Conservation (phyloP, 2,113 vertebrate genomes). For the Poicephalus meyeri region DNA sequence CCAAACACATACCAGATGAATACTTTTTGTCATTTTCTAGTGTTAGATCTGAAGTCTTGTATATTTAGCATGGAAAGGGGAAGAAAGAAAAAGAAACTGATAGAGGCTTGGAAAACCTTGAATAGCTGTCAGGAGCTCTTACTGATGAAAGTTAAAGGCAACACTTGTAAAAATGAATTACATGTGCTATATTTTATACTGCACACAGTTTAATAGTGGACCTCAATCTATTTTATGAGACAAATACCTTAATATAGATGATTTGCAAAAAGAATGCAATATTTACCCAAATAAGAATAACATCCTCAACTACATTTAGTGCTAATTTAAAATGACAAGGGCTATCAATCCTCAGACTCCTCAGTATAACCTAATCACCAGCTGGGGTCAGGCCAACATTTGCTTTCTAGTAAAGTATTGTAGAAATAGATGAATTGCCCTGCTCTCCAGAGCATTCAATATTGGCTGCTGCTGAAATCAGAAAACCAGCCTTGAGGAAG, state of each 20-base stretch:
- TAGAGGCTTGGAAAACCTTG: slow-evolving; percentile 38
- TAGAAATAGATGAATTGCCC: slow-evolving; percentile 47
- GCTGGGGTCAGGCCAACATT: slow-evolving; percentile 69
- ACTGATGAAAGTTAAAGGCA: slow-evolving; percentile 51
- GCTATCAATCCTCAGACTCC: slow-evolving; percentile 49
- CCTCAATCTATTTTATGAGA: slow-evolving; percentile 62
- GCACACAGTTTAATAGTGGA: slow-evolving; percentile 41
- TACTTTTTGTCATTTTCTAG: slow-evolving; percentile 11
- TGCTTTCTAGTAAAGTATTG: slow-evolving; percentile 37
- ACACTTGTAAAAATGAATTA: slow-evolving; percentile 55
- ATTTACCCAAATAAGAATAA: slow-evolving; percentile 55
- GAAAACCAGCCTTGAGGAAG: slow-evolving; percentile 14
- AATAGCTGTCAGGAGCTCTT: slow-evolving; percentile 47
- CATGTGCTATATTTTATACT: slow-evolving; percentile 13
- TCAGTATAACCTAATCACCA: slow-evolving; percentile 65
- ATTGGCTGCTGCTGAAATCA: slow-evolving; percentile 28
- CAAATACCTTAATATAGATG: slow-evolving; percentile 48
- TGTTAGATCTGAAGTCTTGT: slow-evolving; percentile 17
- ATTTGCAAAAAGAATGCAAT: slow-evolving; percentile 53
- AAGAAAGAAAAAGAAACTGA: slow-evolving; percentile 25
- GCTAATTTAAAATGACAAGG: slow-evolving; percentile 61
- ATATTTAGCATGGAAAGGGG: neutral
- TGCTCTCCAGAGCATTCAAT: slow-evolving; percentile 39
- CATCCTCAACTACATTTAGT: slow-evolving; percentile 37
- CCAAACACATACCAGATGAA: neutral